These are phyloP conservation scores for Ranitomeya variabilis DNA, from an alignment of 2,113 vertebrate genomes.

Conservation along the genomic window DNA sequence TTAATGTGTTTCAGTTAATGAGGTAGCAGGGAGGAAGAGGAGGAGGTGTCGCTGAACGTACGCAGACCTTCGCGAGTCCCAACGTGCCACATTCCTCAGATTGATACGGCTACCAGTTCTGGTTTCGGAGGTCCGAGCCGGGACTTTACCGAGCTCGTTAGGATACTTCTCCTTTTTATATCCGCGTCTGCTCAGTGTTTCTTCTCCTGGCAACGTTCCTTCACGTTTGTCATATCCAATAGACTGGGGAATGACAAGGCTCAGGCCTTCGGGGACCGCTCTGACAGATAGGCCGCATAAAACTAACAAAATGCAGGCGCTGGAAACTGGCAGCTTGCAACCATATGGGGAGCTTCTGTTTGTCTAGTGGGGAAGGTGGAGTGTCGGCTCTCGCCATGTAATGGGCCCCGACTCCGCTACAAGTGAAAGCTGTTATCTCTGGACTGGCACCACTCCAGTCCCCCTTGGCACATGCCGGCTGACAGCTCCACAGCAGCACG, in stretches of 20 bases:
- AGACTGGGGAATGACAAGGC: conserved; percentile 39
- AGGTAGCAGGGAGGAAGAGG: conserved; percentile 77
- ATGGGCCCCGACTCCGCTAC: conserved; percentile 58
- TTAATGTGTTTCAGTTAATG: conserved; percentile 81
- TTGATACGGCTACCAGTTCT: not conserved
- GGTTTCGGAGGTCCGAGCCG: not conserved
- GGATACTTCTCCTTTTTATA: not conserved
- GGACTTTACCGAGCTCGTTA: not conserved
- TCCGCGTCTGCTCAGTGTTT: not conserved
- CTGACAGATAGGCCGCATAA: conserved; percentile 39
- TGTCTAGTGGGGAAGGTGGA: conserved; percentile 67
- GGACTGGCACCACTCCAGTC: conserved; percentile 64
- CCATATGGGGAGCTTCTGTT: conserved; percentile 58
- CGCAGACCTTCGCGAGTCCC: conserved; percentile 62
- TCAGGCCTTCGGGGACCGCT: conserved; percentile 42
- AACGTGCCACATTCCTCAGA: conserved; percentile 49
- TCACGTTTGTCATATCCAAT: conserved; percentile 2
- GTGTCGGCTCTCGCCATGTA: conserved; percentile 66
- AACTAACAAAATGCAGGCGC: conserved; percentile 54
- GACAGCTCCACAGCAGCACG: conserved; percentile 64
- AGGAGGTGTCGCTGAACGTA: conserved; percentile 74
- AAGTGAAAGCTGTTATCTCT: conserved; percentile 65
- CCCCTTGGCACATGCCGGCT: conserved; percentile 67
- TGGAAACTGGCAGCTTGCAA: conserved; percentile 51
- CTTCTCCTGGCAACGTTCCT: not conserved